Evolutionary conservation across 2,797 vertebrate species (phyloP), one percentile per base, ranked within the genome.

Genomic region (Bradypodion pumilum): DNA sequence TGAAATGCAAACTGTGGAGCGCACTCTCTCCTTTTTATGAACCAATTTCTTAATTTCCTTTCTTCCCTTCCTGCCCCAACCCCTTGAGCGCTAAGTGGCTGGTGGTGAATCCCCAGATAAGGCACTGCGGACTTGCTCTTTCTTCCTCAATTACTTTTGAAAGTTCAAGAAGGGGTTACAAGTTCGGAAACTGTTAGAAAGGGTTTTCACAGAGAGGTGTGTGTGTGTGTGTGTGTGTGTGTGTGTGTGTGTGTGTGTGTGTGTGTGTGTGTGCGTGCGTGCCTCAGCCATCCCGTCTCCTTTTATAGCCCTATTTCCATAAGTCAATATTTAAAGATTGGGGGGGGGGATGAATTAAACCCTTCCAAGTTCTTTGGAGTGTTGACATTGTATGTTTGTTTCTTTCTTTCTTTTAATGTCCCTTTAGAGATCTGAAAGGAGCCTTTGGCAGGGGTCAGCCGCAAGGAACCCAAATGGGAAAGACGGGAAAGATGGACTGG

Each of bases 251-350:
- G n/a, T n/a, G n/a, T n/a, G 44, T n/a, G n/a, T n/a, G n/a, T n/a
- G n/a, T n/a, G n/a, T n/a, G n/a, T n/a, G n/a, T n/a, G n/a, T n/a
- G n/a, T n/a, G n/a, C n/a, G n/a, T n/a, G n/a, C n/a, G n/a, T n/a
- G n/a, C n/a, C 4, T 15, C 52, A 2, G 7, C 25, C 5, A 9
- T 10, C 6, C 4, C 42, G 5, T 27, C n/a, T 21, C 27, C 44
- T 29, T 60, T 82, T 44, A 13, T 29, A 29, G 32, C 8, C n/a
- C 49, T 44, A 16, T 32, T 73, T 62, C 40, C 29, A n/a, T 68
- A 69, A 62, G 73, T 79, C 27, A 85, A 74, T 63, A 85, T 85
- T 85, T 65, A 35, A 65, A 56, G 29, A 35, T 40, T 25, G 72
- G 12, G 12, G 23, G 32, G 35, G 27, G 4, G 13, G 7, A 21